phyloP scores from a whole-genome alignment of 2,797 vertebrate genomes.

The Remorina albescens region DNA sequence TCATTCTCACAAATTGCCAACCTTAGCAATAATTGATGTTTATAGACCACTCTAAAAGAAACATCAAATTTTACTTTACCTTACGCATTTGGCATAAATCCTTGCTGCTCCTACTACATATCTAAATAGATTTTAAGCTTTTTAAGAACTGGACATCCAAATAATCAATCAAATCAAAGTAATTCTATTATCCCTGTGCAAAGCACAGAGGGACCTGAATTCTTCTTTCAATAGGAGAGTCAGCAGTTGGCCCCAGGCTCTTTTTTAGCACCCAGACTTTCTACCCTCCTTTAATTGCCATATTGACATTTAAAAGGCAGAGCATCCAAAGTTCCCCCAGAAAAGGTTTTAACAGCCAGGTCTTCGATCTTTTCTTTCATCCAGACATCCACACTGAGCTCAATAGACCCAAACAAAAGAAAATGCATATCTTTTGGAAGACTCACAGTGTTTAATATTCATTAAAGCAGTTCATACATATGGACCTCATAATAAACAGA shows the following conservation, averaged over 20 bases:
- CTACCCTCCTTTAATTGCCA: no score
- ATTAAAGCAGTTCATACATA: neutral
- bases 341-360: neutral
- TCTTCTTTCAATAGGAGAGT: neutral
- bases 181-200: neutral
- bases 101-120: neutral
- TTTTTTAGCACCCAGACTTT: no score
- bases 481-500: neutral
- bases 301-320: constrained; percentile 1
- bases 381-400: neutral
- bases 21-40: no score
- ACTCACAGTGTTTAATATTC: neutral
- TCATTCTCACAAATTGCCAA: no score
- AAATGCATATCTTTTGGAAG: neutral
- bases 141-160: neutral
- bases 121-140: neutral
- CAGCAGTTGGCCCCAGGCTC: neutral
- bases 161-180: neutral
- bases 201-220: neutral
- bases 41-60: no score
- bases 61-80: no score
- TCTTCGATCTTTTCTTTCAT: neutral
- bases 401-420: neutral
- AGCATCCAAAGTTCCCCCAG: neutral
- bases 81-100: neutral